These are phyloP conservation scores for Sphaeramia orbicularis DNA, from an alignment of 2,797 vertebrate species.

Conservation along the genomic window DNA sequence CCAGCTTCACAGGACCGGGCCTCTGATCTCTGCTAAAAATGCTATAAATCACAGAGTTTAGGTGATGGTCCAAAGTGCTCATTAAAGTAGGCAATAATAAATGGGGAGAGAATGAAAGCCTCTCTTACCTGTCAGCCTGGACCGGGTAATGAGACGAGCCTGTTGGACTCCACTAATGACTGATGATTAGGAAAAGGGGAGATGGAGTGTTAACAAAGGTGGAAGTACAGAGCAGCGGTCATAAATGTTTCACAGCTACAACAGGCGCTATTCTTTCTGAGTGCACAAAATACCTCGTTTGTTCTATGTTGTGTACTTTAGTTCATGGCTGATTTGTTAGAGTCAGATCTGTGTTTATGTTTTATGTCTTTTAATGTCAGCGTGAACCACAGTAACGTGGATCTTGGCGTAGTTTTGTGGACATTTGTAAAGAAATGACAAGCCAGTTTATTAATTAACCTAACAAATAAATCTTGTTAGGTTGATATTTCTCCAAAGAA, in stretches of 20 bases:
- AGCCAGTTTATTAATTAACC: constrained; percentile 10
- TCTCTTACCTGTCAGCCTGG: constrained; percentile 64
- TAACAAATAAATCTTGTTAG: constrained; percentile 19
- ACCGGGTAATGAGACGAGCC: constrained; percentile 73
- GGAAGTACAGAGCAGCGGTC: constrained; percentile 58
- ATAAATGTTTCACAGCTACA: constrained; percentile 59
- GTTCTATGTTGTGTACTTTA: constrained; percentile 7
- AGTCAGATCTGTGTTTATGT: background rate
- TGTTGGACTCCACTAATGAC: constrained; percentile 64
- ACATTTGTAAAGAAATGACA: constrained; percentile 16
- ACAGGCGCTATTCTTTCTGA: constrained; percentile 40
- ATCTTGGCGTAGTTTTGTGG: constrained; percentile 15
- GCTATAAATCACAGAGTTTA: constrained; percentile 80
- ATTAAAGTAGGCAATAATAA: constrained; percentile 81
- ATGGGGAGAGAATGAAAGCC: constrained; percentile 76
- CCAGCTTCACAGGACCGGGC: constrained; percentile 63
- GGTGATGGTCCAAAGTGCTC: constrained; percentile 80
- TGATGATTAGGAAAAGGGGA: constrained; percentile 63
- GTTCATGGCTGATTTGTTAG: constrained; percentile 1
- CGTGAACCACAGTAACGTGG: background rate
- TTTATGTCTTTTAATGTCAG: constrained; percentile 5
- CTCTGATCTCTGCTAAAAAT: constrained; percentile 78
- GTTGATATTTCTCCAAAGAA: constrained; percentile 21
- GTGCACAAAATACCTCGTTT: constrained; percentile 9
- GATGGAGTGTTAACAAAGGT: constrained; percentile 76